Evolutionary conservation across 2,113 vertebrate genomes (phyloP).

Genomic region (Pithys albifrons): DNA sequence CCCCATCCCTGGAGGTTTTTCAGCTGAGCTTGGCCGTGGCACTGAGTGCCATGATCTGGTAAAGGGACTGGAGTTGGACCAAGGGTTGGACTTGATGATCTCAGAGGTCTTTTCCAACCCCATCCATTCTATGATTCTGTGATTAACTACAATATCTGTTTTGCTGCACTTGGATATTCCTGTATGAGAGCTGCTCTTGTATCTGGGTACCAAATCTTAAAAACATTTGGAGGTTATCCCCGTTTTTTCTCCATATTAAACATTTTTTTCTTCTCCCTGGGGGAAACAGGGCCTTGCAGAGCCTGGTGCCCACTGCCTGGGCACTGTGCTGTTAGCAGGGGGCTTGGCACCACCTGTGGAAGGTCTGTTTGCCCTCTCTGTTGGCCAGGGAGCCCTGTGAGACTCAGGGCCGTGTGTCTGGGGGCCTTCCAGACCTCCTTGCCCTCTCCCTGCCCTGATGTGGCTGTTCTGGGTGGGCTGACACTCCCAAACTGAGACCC

Average conservation of each 20-base stretch:
- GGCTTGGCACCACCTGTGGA: not conserved
- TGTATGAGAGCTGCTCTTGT: not conserved
- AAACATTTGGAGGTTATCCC: not conserved
- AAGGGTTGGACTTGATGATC: no score
- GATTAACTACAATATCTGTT: not conserved
- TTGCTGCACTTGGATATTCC: not conserved
- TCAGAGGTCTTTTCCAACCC: no score
- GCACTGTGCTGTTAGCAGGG: rapidly evolving
- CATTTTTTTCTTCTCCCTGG: not conserved
- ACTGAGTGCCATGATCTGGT: no score
- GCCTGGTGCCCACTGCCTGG: not conserved
- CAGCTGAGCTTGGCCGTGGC: no score
- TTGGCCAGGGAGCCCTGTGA: not conserved
- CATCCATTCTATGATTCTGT: no score
- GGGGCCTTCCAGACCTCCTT: not conserved
- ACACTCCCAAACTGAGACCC: not conserved
- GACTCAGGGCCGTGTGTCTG: rapidly evolving
- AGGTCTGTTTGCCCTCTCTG: not conserved
- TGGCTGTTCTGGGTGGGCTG: not conserved
- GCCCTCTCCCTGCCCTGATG: not conserved
- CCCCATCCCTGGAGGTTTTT: no score
- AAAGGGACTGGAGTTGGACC: no score
- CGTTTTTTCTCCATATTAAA: not conserved
- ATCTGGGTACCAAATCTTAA: not conserved
- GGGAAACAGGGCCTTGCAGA: not conserved